Conservation (phyloP, 2,888 invertebrate genomes). For the Seladonia tumulorum region DNA sequence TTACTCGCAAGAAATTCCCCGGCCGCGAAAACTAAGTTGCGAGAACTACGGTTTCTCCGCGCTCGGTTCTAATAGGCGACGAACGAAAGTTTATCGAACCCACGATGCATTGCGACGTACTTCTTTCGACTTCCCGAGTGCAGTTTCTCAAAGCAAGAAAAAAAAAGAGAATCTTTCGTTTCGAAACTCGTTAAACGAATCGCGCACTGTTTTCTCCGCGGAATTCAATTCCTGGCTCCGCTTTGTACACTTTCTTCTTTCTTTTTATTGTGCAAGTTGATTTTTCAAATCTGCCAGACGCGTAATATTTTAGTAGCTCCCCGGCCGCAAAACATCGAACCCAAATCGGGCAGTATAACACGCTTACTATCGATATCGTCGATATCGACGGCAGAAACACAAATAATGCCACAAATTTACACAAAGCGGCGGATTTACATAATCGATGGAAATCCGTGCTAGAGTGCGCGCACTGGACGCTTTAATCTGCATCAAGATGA, state of each 20-base stretch:
- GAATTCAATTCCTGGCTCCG: background rate
- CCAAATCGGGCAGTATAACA: background rate
- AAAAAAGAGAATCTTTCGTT: too few relatives aligned
- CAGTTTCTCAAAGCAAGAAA: background rate
- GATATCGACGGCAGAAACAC: conserved; percentile 7
- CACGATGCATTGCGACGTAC: background rate
- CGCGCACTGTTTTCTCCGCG: background rate
- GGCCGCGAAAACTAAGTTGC: background rate
- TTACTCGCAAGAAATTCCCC: background rate
- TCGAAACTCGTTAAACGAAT: background rate
- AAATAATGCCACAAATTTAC: conserved; percentile 27
- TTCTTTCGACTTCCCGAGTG: background rate
- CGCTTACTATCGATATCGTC: background rate
- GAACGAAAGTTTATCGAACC: background rate
- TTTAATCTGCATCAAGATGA: conserved; percentile 45
- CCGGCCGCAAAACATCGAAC: background rate
- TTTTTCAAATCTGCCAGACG: too few relatives aligned
- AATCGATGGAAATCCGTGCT: conserved; percentile 24
- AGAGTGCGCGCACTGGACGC: background rate
- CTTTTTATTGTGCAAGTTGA: too few relatives aligned
- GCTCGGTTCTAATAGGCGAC: background rate
- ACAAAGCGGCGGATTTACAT: conserved; percentile 41
- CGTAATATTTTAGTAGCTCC: background rate
- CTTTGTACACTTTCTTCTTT: background rate
- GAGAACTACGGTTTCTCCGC: background rate